Conservation (phyloP, 2,797 vertebrate species). For the Fringilla coelebs region DNA sequence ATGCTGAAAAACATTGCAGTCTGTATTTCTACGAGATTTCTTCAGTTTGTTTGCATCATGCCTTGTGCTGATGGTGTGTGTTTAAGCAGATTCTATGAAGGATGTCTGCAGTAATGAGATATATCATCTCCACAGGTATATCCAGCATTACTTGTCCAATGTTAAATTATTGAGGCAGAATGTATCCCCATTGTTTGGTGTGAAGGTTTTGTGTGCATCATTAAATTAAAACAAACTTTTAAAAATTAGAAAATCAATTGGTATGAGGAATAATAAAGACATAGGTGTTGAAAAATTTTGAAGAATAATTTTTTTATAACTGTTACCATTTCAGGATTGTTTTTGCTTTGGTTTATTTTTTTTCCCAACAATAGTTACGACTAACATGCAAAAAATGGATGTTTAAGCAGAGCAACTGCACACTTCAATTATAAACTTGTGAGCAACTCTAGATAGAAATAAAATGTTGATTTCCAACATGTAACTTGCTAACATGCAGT, state of each 20-base stretch:
- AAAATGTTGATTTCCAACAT: neutral
- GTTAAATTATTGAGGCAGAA: slow-evolving; percentile 43
- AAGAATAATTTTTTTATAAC: neutral
- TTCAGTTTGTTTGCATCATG: neutral
- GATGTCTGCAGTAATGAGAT: neutral
- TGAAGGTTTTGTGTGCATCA: slow-evolving; percentile 35
- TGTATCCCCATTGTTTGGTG: slow-evolving; percentile 44
- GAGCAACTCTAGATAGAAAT: neutral
- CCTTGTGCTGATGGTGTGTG: neutral
- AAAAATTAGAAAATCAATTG: slow-evolving; percentile 57
- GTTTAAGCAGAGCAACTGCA: neutral
- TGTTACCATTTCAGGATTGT: neutral
- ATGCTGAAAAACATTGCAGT: neutral
- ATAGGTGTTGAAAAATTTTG: neutral
- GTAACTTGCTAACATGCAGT: neutral
- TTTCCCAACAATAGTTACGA: neutral
- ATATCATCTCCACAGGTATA: neutral
- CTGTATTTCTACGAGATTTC: neutral
- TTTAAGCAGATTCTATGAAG: neutral
- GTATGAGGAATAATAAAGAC: neutral
- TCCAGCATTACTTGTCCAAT: neutral
- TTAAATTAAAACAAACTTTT: slow-evolving; percentile 59
- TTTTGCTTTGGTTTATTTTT: neutral
- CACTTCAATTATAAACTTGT: neutral
- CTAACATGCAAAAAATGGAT: neutral